Evolutionary conservation across 1,140 invertebrate genomes (phyloP), one percentile per base, ranked within the genome.

Genomic region (Archegozetes longisetosus): DNA sequence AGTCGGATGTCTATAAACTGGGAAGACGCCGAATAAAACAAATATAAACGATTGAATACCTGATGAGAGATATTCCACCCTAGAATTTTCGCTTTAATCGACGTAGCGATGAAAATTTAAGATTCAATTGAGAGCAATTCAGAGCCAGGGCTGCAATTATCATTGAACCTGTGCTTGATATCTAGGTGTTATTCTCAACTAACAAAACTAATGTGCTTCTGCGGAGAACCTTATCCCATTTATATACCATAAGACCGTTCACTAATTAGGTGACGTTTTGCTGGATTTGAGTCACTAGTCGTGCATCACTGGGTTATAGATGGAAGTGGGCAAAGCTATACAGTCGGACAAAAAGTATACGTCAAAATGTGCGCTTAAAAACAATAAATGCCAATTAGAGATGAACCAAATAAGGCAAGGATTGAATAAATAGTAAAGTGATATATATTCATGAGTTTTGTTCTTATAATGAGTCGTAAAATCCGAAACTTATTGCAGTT

Each of bases 11-110:
- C n/a, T n/a, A n/a, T n/a, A n/a, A n/a, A n/a, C n/a, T n/a, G n/a
- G n/a, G n/a, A n/a, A n/a, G n/a, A n/a, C n/a, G n/a, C n/a, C n/a
- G n/a, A n/a, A n/a, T n/a, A n/a, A 24, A 51, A 24, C 26, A 12
- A 12, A 51, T 22, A 2, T 17, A 6, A 4, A 20, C n/a, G 4
- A 50, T 50, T 14, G 47, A 4, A 12, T 57, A 58, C 57, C 57
- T 58, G 57, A n/a, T 17, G 57, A 50, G 57, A 49, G 50, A 25
- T 22, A 49, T 46, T 47, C 57, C 48, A 50, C 57, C 57, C 57
- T 24, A 51, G 50, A 58, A 58, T 49, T 27, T 58, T 20, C 22
- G 17, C n/a, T 14, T 20, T 58, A 3, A 50, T 52, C 24, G 57
- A 40, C n/a, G 57, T 14, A 58, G 50, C 50, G 48, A 2, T 58